These are phyloP conservation scores for Antechinus flavipes DNA, from an alignment of 2,113 vertebrate species.

Conservation along the genomic window DNA sequence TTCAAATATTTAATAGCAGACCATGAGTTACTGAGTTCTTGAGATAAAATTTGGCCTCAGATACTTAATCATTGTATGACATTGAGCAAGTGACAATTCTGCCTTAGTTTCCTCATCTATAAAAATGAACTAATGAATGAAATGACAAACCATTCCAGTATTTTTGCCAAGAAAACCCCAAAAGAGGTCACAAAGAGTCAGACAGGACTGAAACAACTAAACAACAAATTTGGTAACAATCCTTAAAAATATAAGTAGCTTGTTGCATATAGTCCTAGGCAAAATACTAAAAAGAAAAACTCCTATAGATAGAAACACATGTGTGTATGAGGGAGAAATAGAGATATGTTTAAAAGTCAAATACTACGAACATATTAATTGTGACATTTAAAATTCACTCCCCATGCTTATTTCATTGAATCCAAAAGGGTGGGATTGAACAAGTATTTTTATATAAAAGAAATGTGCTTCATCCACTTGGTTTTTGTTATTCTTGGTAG, in stretches of 20 bases:
- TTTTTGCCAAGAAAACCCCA: too few species aligned
- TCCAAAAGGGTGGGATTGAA: not conserved
- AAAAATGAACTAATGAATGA: too few species aligned
- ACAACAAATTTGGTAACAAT: not conserved
- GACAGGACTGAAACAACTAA: too few species aligned
- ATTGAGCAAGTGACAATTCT: too few species aligned
- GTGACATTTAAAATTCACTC: not conserved
- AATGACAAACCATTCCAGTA: too few species aligned
- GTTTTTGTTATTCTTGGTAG: not conserved
- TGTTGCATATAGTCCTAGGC: not conserved
- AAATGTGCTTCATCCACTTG: not conserved
- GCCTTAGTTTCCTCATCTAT: too few species aligned
- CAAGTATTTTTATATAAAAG: not conserved
- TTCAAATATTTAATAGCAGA: not conserved
- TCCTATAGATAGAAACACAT: not conserved
- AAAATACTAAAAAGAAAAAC: not conserved
- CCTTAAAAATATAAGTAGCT: not conserved
- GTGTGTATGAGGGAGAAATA: too few species aligned
- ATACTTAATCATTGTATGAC: too few species aligned
- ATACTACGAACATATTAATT: not conserved
- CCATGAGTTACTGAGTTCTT: too few species aligned
- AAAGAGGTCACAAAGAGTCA: too few species aligned
- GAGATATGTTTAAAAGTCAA: not conserved
- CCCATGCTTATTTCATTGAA: not conserved
- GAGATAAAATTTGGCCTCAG: too few species aligned